Base-by-base conservation (phyloP, 2,113 vertebrate species). In the Sialia sialis region DNA sequence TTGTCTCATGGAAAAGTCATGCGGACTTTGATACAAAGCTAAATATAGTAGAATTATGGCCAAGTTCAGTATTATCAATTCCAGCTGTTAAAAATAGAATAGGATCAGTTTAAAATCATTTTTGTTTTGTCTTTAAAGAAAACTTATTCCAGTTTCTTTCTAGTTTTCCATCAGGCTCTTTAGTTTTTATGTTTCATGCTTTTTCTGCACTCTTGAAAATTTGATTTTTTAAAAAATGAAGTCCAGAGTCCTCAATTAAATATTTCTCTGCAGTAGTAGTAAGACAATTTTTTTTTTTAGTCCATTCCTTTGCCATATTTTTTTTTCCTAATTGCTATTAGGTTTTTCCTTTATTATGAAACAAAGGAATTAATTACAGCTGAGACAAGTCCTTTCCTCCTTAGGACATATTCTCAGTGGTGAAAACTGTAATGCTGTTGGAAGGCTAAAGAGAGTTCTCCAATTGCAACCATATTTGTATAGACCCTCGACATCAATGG, bases 31-130 rank as follows among this genome's bases (percentile, higher is more conserved):
- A 88, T 83, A 64, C 22, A 77, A 81, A 86, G 78, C 51, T 90
- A 94, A 94, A 92, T 92, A 70, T 88, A 83, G 72, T 48, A 81
- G 43, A 94, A 75, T 88, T 83, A 48, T n/a, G 68, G 17, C 30
- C 52, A 64, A 94, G 27, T 95, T 90, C 82, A 59, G 36, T 64
- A 46, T 94, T 91, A 83, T 88, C 64, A 68, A 11, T 77, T 91
- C 82, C 92, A 95, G 85, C 79, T 95, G 87, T 94, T 95, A 56
- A 92, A 94, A 90, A 78, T 75, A 75, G 15, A 27, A 84, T 51
- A 23, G 36, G n/a, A 88, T 95, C 39, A 44, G 25, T 84, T 88
- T 63, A 77, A 92, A 91, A 93, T 89, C 0, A 34, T 79, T 82
- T 69, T 29, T 89, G 14, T 91, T 73, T 94, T 82, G 44, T 59